These are phyloP conservation scores for Atherinomorus stipes DNA, from an alignment of 2,113 vertebrate genomes.

Conservation along the genomic window DNA sequence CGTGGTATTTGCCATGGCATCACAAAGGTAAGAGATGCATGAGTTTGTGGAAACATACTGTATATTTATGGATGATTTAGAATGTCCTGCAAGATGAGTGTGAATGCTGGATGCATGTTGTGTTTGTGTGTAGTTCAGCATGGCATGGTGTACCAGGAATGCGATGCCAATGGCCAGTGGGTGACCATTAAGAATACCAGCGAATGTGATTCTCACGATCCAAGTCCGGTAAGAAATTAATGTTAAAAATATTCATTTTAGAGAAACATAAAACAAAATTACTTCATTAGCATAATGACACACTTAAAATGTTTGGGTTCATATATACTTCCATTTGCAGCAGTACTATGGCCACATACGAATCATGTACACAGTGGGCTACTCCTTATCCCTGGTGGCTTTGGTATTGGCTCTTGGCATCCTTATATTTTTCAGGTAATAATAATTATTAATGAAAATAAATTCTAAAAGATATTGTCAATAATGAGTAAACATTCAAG, in stretches of 20 bases:
- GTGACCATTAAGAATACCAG: conserved; percentile 81
- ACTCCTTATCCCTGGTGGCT: conserved; percentile 90
- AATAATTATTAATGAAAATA: neutral
- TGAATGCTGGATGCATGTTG: neutral
- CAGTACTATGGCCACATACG: conserved; percentile 84
- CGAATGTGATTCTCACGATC: conserved; percentile 84
- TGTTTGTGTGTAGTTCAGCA: conserved; percentile 86
- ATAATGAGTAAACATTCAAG: neutral
- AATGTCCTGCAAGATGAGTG: conserved; percentile 14
- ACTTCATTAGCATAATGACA: neutral
- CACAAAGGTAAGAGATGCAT: conserved; percentile 81
- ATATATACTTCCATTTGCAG: conserved; percentile 69
- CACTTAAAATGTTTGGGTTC: neutral
- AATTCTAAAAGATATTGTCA: neutral
- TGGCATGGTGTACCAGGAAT: conserved; percentile 88
- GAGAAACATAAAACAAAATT: neutral
- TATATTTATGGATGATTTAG: neutral
- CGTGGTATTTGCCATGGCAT: conserved; percentile 94
- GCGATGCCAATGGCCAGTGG: conserved; percentile 90
- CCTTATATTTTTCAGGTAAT: conserved; percentile 93
- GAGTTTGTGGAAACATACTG: neutral
- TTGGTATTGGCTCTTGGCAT: conserved; percentile 91
- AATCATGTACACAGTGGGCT: conserved; percentile 96
- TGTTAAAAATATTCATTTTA: neutral
- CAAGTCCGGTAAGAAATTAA: conserved; percentile 68